A percentile compares a stretch with the other conserved stretches of the same genome.
phyloP scores from a whole-genome alignment of 2,797 vertebrate species.

The Chloroceryle amazona region DNA sequence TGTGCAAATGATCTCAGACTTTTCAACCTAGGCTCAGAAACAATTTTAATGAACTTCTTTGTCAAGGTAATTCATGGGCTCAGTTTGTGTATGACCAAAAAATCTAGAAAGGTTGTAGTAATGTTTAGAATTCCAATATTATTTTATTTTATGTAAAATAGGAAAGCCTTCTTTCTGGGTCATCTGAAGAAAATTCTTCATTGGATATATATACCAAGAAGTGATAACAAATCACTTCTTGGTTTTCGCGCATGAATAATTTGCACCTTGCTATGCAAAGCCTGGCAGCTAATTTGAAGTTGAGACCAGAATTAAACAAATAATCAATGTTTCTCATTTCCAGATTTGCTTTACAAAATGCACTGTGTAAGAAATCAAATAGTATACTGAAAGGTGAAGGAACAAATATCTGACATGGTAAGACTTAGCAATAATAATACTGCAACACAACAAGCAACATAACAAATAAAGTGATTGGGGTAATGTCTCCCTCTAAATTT shows the following conservation, averaged over 20 bases:
- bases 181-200: conserved; percentile 35
- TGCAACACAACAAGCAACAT: neutral
- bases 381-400: neutral
- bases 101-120: conserved; percentile 23
- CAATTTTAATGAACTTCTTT: neutral
- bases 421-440: neutral
- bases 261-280: conserved; percentile 43
- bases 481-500: conserved; percentile 4
- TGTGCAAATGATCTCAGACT: neutral
- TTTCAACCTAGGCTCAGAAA: neutral
- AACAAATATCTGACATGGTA: neutral
- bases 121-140: conserved; percentile 55
- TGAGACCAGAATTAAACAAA: conserved; percentile 25
- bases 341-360: conserved; percentile 17
- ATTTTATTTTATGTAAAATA: conserved; percentile 46
- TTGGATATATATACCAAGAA: neutral
- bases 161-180: conserved; percentile 2
- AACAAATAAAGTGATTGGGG: neutral
- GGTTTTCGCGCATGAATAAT: conserved; percentile 36
- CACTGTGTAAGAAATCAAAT: neutral
- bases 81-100: conserved; percentile 1
- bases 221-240: conserved; percentile 58
- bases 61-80: conserved; percentile 40
- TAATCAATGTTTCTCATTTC: conserved; percentile 24
- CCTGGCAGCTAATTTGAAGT: conserved; percentile 29